phyloP scores from a whole-genome alignment of 2,797 vertebrate species.

The Paguma larvata region DNA sequence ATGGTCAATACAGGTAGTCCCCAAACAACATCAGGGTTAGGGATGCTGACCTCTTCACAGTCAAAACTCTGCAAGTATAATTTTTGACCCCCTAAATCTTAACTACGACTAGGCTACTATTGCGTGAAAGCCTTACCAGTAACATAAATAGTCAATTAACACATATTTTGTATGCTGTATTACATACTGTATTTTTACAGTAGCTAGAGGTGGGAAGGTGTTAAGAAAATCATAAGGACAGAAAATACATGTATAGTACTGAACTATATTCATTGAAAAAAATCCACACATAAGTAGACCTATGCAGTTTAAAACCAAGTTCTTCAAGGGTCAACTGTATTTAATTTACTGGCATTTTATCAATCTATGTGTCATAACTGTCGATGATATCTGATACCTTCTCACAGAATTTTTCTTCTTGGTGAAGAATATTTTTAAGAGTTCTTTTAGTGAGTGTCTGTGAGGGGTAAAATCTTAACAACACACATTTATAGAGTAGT shows the following conservation, averaged over 20 bases:
- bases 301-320: background rate
- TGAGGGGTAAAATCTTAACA: background rate
- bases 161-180: background rate
- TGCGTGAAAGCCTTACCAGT: background rate
- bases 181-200: background rate
- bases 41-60: background rate
- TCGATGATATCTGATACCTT: background rate
- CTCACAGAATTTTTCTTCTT: background rate
- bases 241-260: background rate
- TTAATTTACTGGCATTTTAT: slow-evolving; percentile 6
- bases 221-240: background rate
- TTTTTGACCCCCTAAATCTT: background rate
- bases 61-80: background rate
- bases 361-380: slow-evolving; percentile 10
- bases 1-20: background rate
- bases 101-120: background rate
- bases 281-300: background rate
- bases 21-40: background rate
- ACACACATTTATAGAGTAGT: slow-evolving; percentile 16
- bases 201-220: background rate
- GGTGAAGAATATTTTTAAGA: slow-evolving; percentile 39
- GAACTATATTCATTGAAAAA: background rate
- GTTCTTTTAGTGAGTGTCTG: background rate
- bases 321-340: background rate
- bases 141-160: background rate